A percentile compares a stretch with the other conserved stretches of the same genome.
These are phyloP conservation scores for Hippocampus comes DNA, from an alignment of 2,113 vertebrate genomes.

Conservation along the genomic window DNA sequence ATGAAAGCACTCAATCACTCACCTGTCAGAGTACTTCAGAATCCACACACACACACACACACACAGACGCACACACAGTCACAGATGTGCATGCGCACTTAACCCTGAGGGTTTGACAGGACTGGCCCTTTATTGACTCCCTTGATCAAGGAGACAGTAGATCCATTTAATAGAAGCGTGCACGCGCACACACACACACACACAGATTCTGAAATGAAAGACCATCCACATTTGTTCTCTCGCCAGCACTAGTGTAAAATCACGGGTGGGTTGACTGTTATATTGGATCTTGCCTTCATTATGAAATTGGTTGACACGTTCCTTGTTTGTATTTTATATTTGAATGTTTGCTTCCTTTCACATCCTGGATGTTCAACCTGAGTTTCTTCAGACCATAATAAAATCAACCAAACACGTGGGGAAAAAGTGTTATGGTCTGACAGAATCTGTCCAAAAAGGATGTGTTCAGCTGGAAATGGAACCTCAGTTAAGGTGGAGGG, in stretches of 20 bases:
- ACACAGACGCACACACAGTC: conserved; percentile 13
- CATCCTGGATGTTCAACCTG: neutral
- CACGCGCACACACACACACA: conserved; percentile 15
- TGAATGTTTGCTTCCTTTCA: neutral
- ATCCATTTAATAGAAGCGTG: conserved; percentile 67
- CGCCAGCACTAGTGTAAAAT: conserved; percentile 36
- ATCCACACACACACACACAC: conserved; percentile 27
- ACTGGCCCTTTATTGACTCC: conserved; percentile 70
- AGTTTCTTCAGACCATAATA: neutral
- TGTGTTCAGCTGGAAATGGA: neutral
- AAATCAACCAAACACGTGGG: neutral
- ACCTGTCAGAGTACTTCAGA: conserved; percentile 69
- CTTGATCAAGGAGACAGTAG: conserved; percentile 73
- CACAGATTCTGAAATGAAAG: conserved; percentile 52
- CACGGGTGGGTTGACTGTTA: neutral
- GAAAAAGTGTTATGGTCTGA: neutral
- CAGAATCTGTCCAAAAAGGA: too few species aligned
- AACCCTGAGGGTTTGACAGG: conserved; percentile 67
- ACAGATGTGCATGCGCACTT: conserved; percentile 50
- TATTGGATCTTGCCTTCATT: conserved; percentile 14
- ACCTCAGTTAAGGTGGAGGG: neutral
- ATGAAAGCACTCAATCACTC: conserved; percentile 74
- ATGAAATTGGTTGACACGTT: neutral
- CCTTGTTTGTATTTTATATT: neutral
- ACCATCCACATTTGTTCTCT: conserved; percentile 61